Percentiles rank a stretch among this genome's conserved stretches.
phyloP scores from a whole-genome alignment of 2,113 vertebrate genomes.

The Engraulis encrasicolus region DNA sequence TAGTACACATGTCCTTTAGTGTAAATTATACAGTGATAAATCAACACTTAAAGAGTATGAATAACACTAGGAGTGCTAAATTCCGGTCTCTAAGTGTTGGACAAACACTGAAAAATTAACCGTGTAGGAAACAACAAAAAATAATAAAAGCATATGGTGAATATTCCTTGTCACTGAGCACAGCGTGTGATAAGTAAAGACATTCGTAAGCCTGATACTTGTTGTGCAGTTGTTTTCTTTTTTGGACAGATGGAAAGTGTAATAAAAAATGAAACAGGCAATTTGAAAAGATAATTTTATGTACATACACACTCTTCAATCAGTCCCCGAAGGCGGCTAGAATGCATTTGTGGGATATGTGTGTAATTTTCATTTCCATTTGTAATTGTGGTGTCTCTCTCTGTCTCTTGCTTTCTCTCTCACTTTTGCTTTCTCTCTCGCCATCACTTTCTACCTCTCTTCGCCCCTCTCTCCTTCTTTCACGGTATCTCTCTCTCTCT shows the following conservation, averaged over 20 bases:
- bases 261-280: slow-evolving; percentile 7
- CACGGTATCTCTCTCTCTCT: too few species aligned
- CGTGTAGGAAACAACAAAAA: background rate
- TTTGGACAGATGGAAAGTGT: slow-evolving; percentile 4
- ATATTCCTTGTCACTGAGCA: background rate
- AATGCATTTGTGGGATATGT: background rate
- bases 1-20: background rate
- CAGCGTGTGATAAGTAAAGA: background rate
- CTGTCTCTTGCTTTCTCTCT: too few species aligned
- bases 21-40: too few species aligned
- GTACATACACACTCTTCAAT: background rate
- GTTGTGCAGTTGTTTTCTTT: slow-evolving; percentile 3
- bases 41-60: too few species aligned
- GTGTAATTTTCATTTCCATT: background rate
- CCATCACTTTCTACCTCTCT: too few species aligned
- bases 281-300: background rate
- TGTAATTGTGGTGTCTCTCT: background rate
- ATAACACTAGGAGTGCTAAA: too few species aligned
- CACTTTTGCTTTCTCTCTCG: too few species aligned
- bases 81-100: too few species aligned
- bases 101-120: too few species aligned
- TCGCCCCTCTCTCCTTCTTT: background rate
- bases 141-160: background rate
- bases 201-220: background rate
- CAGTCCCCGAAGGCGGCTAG: background rate